Evolutionary conservation across 2,113 vertebrate genomes (phyloP).

Genomic region (Gasterosteus nipponicus): DNA sequence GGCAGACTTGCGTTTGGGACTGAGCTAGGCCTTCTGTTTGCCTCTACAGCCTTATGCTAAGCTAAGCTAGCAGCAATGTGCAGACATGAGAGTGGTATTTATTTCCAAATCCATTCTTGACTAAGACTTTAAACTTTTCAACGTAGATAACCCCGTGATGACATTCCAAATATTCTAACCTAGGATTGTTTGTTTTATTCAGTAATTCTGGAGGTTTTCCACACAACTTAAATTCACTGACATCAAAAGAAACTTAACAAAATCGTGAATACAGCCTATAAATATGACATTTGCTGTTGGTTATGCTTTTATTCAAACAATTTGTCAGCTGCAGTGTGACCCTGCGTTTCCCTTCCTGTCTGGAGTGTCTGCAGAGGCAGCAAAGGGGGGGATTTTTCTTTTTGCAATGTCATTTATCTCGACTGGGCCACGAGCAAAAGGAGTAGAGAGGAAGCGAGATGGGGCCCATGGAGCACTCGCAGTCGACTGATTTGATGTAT

Average conservation of each 20-base stretch:
- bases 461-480: constrained; percentile 29
- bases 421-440: constrained; percentile 49
- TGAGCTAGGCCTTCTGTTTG: neutral
- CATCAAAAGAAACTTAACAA: constrained; percentile 14
- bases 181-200: neutral
- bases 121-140: neutral
- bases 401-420: constrained; percentile 72
- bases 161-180: neutral
- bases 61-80: constrained; percentile 3
- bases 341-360: constrained; percentile 50
- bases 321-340: constrained; percentile 39
- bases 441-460: constrained; percentile 51
- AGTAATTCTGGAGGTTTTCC: neutral
- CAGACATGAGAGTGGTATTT: neutral
- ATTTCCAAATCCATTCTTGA: neutral
- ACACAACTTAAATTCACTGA: neutral
- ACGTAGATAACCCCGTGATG: neutral
- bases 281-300: constrained; percentile 11
- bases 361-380: constrained; percentile 28
- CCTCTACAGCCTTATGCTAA: constrained; percentile 1
- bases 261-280: neutral
- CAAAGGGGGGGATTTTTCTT: neutral
- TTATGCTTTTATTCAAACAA: constrained; percentile 45
- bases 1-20: neutral
- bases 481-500: constrained; percentile 33